Base-by-base conservation (phyloP, 64 coral and sea anemone species). In the Cladopsammia gracilis region DNA sequence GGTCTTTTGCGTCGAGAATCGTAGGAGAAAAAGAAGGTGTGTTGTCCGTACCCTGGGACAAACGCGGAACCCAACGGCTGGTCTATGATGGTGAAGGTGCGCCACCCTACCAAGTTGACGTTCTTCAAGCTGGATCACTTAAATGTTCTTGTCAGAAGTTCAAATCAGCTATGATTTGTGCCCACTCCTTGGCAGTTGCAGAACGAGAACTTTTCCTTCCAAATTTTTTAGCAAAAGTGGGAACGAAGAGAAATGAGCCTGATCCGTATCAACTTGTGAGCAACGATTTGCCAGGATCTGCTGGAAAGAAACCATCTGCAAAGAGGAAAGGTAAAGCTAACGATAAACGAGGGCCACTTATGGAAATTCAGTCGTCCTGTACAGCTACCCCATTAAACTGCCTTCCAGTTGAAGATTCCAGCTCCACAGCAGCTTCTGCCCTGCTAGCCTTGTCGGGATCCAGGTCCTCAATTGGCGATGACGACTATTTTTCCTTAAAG, bases 271-370 rank as follows among this genome's bases (percentile, higher is more conserved):
- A 89, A 77, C 87, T 89, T 7, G 57, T 92, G 8, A 46, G 53
- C 16, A 49, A 82, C 47, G 58, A 92, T 76, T 65, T 92, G 49
- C 67, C 79, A 73, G 86, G 47, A 61, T 83, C 54, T 15, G 70
- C 64, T 76, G 89, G 64, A 82, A 72, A 83, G 18, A 83, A 83
- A 48, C 12, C 53, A 42, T 82, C 64, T 56, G 25, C 60, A 49
- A 91, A 91, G 80, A 79, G 74, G 62, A 91, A 83, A 82, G 89
- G 88, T 15, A 90, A 80, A 79, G 45, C 75, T 5, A 90, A 90
- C 50, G 4, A 48, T 0, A 45, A 78, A 79, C 79, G 74, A 62
- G 16, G 43, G 62, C 89, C 90, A 26, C 78, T 92, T 15, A 92
- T 84, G 90, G 59, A 83, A 48, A 75, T 92, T 70, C 58, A 57